Evolutionary conservation across 2,888 invertebrate species (phyloP), one percentile per base, ranked within the genome.

Genomic region (Cheilosia scutellata): DNA sequence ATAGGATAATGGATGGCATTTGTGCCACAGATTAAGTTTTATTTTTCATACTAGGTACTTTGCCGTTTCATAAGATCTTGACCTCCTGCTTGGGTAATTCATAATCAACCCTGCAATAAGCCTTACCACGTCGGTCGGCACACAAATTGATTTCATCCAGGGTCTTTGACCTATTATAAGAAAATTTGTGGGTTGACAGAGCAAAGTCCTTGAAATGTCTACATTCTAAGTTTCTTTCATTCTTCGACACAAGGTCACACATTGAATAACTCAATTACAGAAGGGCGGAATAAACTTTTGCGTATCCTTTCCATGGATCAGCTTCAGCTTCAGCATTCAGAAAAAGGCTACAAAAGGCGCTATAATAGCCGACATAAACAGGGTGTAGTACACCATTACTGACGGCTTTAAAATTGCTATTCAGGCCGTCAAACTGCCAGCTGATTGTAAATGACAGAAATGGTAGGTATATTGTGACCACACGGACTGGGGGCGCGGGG

Each of bases 21-120:
- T 78, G 78, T 72, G 78, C 78, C 83, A 68, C 83, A 83, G 82
- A 78, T 78, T 78, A 82, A 71, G 82, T 82, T 72, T 65, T 82
- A 68, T 40, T 33, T 63, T 60, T 53, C 71, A 42, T 53, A 27
- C 33, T 31, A 37, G 25, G 20, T 31, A 5, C 42, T 68, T 29
- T 44, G 25, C 7, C 53, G 16, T 5, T 9, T 29, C 16, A 4
- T 9, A 40, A 44, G 58, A 25, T 7, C 42, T 9, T 13, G 53
- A 40, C 65, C 65, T 60, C 4, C 11, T 9, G 4, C 4, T 37
- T 37, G 37, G 4, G 37, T 37, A 37, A 37, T 11, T 37, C 20
- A 20, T 20, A 20, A 2, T 20, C 11, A 9, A 37, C 37, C 37
- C 37, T 37, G 11, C 4, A 11, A 4, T 37, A 37, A 4, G 0